Evolutionary conservation across 35 echinoderm and acorn worm genomes (phyloP), one percentile per base, ranked within the genome.

Genomic region (Ophiothrix spiculata): DNA sequence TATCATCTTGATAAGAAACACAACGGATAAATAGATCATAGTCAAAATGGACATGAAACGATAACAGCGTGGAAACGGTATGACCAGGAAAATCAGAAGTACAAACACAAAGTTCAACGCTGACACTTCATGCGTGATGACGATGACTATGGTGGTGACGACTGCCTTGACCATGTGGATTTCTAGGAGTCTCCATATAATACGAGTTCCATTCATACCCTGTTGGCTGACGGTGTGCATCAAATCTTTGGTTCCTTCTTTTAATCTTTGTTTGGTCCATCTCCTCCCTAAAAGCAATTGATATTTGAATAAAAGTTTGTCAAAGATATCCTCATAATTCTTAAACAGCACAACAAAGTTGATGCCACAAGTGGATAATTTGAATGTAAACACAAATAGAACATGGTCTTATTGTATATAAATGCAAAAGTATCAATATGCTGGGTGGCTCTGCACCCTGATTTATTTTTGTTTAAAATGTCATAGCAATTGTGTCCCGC

Each of bases 81-180:
- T 84, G 38, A 88, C 87, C 39, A 97, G 36, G 81, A 97, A 97
- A 78, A 97, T 88, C 0, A 97, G 17, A 37, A 93, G 78, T 2
- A 97, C 42, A 56, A 93, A 87, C 35, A 93, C 74, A 74, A 79
- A 87, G 69, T 97, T 97, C 54, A 92, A 77, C 35, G 91, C 91
- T 79, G 84, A 23, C 91, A 98, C 95, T 86, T 91, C 78, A 16
- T 84, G 64, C 14, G 82, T 89, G 39, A 86, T 60, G 31, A 94
- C 91, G 40, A 94, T 19, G 39, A 94, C 80, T 34, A 94, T 92
- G 75, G 86, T 88, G 36, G 91, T 63, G 14, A 99, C 74, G 33
- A 99, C 92, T 29, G 92, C 17, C 75, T 99, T 99, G 45, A 86
- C 80, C 77, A 99, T 94, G 75, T 99, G 92, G 31, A 99, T 94